A percentile compares a stretch with the other conserved stretches of the same genome.
phyloP scores from a whole-genome alignment of 2,113 vertebrate species.

The Scopus umbretta region DNA sequence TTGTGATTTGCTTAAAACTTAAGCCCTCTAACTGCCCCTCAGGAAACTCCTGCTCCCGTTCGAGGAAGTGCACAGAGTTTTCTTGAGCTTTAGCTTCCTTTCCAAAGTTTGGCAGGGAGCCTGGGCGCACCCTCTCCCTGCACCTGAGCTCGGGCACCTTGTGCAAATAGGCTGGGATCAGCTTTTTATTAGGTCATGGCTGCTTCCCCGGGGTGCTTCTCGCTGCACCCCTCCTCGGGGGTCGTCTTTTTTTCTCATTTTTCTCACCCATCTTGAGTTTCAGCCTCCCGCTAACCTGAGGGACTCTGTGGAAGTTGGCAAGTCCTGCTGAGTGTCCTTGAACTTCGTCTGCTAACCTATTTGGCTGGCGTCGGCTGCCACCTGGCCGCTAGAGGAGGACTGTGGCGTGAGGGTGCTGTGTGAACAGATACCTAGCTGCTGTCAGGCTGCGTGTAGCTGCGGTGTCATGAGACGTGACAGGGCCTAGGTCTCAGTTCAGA shows the following conservation, averaged over 20 bases:
- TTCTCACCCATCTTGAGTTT: neutral
- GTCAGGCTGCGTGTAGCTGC: neutral
- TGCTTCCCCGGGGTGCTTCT: neutral
- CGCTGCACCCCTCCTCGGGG: neutral
- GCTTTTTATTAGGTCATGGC: neutral
- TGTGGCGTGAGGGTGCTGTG: accelerated
- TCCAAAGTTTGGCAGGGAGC: neutral
- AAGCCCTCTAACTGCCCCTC: constrained; percentile 1
- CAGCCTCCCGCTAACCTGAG: neutral
- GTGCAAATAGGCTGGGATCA: neutral
- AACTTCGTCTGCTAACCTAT: neutral
- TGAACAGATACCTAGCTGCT: neutral
- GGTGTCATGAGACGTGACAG: neutral
- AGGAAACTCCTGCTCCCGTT: neutral
- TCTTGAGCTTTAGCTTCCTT: neutral
- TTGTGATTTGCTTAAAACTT: constrained; percentile 2
- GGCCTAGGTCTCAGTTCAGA: neutral
- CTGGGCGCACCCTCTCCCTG: neutral
- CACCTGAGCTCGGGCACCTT: neutral
- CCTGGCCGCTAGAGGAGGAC: neutral
- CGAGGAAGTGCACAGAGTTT: neutral
- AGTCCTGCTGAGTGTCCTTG: neutral
- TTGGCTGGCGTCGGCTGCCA: neutral
- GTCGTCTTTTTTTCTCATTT: too few relatives aligned
- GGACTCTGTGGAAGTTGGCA: neutral